Evolutionary conservation across 2,888 invertebrate species (phyloP).

Genomic region (Drosophila diplacantha): DNA sequence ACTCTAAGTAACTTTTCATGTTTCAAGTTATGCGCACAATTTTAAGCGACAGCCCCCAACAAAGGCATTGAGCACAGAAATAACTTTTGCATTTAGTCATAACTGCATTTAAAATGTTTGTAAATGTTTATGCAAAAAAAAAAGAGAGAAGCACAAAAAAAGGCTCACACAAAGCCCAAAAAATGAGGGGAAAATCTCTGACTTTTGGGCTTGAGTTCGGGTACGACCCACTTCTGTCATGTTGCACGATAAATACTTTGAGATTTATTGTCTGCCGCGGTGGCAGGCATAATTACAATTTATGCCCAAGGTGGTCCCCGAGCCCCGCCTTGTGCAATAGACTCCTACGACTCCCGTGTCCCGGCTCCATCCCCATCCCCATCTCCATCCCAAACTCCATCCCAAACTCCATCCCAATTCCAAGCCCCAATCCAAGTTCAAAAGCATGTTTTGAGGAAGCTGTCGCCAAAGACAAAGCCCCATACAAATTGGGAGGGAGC

Average conservation of each 20-base stretch:
- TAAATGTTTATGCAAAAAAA: slow-evolving; percentile 39
- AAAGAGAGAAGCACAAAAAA: not conserved
- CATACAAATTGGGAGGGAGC: slow-evolving; percentile 54
- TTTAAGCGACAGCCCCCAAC: slow-evolving; percentile 55
- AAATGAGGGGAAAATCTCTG: slow-evolving; percentile 15
- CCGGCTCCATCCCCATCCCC: slow-evolving; percentile 2
- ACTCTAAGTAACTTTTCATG: slow-evolving; percentile 71
- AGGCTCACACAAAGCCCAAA: slow-evolving; percentile 3
- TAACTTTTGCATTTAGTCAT: slow-evolving; percentile 69
- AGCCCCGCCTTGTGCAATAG: slow-evolving; percentile 35
- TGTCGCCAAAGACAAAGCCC: slow-evolving; percentile 64
- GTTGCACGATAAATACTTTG: slow-evolving; percentile 67
- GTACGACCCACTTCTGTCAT: slow-evolving; percentile 69
- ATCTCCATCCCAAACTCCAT: not conserved
- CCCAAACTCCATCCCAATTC: not conserved
- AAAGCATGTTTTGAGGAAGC: slow-evolving; percentile 68
- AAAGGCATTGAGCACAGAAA: slow-evolving; percentile 47
- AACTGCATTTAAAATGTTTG: slow-evolving; percentile 65
- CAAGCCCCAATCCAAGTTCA: slow-evolving; percentile 54
- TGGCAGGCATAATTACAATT: slow-evolving; percentile 71
- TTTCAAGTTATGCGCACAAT: slow-evolving; percentile 66
- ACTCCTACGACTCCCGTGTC: slow-evolving; percentile 12
- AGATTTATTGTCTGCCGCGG: slow-evolving; percentile 69
- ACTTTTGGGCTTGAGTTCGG: slow-evolving; percentile 22
- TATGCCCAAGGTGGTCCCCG: slow-evolving; percentile 58